These are phyloP conservation scores for Nomada flava DNA, from an alignment of 2,888 invertebrate species.

Conservation along the genomic window DNA sequence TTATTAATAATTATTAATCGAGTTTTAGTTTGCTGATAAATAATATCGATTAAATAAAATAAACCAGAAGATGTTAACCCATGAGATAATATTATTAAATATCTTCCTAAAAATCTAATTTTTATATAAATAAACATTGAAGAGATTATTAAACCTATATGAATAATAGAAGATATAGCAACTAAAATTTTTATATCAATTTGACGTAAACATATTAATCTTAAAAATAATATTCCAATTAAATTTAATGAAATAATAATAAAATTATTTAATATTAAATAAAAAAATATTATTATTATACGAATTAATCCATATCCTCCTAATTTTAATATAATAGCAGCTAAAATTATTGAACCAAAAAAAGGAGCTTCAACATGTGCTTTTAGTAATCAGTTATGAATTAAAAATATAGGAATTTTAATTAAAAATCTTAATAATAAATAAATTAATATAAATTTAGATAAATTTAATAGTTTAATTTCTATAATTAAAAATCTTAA, in stretches of 20 bases:
- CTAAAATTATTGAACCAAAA: constrained; percentile 8
- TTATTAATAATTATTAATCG: constrained; percentile 88
- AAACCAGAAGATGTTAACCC: constrained; percentile 88
- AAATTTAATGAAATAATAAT: background rate
- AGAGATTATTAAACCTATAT: constrained; percentile 88
- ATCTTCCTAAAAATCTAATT: constrained; percentile 85
- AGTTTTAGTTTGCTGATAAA: constrained; percentile 86
- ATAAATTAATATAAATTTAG: background rate
- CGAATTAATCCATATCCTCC: constrained; percentile 87
- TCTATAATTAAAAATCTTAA: background rate
- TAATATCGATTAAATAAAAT: constrained; percentile 88
- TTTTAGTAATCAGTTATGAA: constrained; percentile 5
- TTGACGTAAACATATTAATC: constrained; percentile 89
- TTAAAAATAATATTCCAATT: constrained; percentile 86
- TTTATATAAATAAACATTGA: constrained; percentile 86
- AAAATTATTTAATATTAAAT: constrained; percentile 85
- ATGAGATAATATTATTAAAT: constrained; percentile 88
- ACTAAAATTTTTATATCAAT: constrained; percentile 90
- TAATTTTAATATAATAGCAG: constrained; percentile 54
- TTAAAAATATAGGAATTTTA: constrained; percentile 6
- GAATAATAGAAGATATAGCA: constrained; percentile 90
- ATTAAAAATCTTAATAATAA: constrained; percentile 4
- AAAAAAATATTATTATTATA: constrained; percentile 83
- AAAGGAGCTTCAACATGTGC: constrained; percentile 8
- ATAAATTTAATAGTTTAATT: background rate